Base-by-base conservation (phyloP, 2,113 vertebrate species). In the Crocuta crocuta region DNA sequence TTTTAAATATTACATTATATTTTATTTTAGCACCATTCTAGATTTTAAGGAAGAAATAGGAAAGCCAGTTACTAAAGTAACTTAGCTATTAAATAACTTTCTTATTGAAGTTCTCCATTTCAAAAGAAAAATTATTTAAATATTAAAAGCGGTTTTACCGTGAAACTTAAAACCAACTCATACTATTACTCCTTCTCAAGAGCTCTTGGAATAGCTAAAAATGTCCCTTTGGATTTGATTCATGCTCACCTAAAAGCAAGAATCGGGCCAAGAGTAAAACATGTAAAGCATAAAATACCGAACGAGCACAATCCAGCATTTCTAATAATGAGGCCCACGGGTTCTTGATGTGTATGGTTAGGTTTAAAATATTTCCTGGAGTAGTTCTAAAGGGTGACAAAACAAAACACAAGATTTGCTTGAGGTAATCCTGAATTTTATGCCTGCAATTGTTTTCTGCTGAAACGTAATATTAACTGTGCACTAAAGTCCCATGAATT, bases 31-130 rank as follows among this genome's bases (percentile, higher is more conserved):
- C 92, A 97, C 97, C 96, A 85, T 97, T 98, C 90, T 92, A 98
- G 97, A 98, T 98, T 98, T 98, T 71, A 91, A 95, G 98, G 79
- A 89, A 98, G 92, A 97, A 97, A 76, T 58, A 98, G 97, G 98
- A 98, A 99, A 99, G 97, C 97, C 98, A 97, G 97, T 98, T 98
- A 97, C 98, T 98, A 98, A 99, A 98, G 98, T 99, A 99, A 98
- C 98, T 98, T 98, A 97, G 91, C 98, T 97, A 97, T 99, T 98
- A 99, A 98, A 98, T 96, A 98, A 97, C 98, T 97, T 98, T 93
- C 97, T 97, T 98, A 97, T 98, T 97, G 98, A 98, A 98, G 98
- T 89, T 98, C 97, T 61, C 68, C 89, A 95, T 98, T 98, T 96
- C 96, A 91, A 93, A 73, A 96, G 97, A 97, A 98, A 96, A 94